Conservation (phyloP, 2,797 vertebrate genomes). For the Pyrocephalus nanus region DNA sequence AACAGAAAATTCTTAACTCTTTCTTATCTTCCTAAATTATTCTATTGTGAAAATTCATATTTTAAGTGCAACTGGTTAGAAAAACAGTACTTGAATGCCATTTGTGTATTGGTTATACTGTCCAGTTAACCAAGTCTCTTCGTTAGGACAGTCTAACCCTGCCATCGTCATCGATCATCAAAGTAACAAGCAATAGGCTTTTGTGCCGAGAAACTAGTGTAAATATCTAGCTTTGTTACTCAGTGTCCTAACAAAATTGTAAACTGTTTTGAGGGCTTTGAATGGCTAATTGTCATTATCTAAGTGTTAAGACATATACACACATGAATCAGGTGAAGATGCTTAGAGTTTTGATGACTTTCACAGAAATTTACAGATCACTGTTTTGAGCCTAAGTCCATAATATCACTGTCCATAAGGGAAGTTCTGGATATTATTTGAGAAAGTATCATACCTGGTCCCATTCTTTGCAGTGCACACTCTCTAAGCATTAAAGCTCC, state of each 20-base stretch:
- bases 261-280: neutral
- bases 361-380: neutral
- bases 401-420: neutral
- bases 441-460: neutral
- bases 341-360: neutral
- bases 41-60: neutral
- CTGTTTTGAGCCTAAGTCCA: rapidly evolving
- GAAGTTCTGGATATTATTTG: neutral
- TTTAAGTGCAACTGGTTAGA: neutral
- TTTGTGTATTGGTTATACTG: neutral
- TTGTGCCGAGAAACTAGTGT: neutral
- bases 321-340: neutral
- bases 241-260: neutral
- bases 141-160: neutral
- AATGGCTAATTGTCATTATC: neutral
- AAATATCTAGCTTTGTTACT: neutral
- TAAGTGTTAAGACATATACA: neutral
- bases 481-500: neutral
- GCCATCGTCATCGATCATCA: neutral
- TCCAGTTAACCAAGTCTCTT: neutral
- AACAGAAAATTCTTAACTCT: neutral
- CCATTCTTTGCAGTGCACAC: neutral
- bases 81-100: neutral
- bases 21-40: neutral
- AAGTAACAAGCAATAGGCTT: neutral